Evolutionary conservation across 2,113 vertebrate species (phyloP).

Genomic region (Myiagra hebetior): DNA sequence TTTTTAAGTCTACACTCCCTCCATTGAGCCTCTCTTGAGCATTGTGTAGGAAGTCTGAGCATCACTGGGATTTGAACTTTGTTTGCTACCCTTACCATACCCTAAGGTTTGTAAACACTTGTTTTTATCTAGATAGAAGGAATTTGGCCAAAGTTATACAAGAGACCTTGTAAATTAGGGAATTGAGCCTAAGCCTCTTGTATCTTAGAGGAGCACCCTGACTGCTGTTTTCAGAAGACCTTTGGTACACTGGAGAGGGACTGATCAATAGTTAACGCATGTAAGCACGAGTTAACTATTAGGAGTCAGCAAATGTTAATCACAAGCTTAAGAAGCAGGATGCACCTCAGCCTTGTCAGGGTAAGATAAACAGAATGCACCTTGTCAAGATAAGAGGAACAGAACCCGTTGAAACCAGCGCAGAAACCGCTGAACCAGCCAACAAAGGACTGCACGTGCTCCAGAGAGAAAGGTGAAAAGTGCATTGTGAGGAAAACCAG

Average conservation of each 20-base stretch:
- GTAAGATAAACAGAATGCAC: too few species aligned
- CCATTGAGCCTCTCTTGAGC: not conserved
- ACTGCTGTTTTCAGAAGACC: slow-evolving; percentile 14
- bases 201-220: not conserved
- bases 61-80: not conserved
- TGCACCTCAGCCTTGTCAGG: too few species aligned
- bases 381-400: too few species aligned
- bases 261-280: too few species aligned
- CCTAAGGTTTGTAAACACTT: not conserved
- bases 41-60: not conserved
- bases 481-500: too few species aligned
- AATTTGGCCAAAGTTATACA: not conserved
- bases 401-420: too few species aligned
- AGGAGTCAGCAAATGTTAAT: too few species aligned
- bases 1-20: not conserved
- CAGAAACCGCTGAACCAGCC: too few species aligned
- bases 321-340: too few species aligned
- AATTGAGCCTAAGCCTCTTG: slow-evolving; percentile 38
- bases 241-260: not conserved
- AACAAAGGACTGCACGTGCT: too few species aligned
- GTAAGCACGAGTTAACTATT: too few species aligned
- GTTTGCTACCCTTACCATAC: not conserved
- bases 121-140: not conserved
- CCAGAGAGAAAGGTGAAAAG: too few species aligned
- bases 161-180: not conserved